phyloP scores from a whole-genome alignment of 2,888 invertebrate species.

The Lasioglossum lativentre region DNA sequence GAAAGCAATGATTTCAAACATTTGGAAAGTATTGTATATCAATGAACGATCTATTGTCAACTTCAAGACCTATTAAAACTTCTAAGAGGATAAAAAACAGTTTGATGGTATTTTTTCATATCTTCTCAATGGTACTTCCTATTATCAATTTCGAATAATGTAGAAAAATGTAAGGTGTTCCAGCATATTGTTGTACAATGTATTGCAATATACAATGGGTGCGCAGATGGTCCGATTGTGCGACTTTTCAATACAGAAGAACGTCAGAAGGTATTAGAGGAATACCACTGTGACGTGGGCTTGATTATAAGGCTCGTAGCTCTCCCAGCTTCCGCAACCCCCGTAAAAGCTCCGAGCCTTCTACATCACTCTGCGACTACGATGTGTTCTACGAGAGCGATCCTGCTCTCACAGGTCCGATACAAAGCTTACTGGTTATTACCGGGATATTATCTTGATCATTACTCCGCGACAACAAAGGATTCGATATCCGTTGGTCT shows the following conservation, averaged over 20 bases:
- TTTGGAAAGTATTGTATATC: background rate
- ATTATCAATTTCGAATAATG: background rate
- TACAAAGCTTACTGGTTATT: conserved; percentile 41
- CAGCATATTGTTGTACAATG: conserved; percentile 56
- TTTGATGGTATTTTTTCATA: background rate
- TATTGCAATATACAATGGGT: conserved; percentile 56
- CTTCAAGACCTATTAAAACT: background rate
- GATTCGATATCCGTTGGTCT: conserved; percentile 55
- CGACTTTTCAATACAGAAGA: conserved; percentile 57
- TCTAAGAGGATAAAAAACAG: background rate
- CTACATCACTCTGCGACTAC: conserved; percentile 37
- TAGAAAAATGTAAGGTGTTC: background rate
- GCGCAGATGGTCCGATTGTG: conserved; percentile 63
- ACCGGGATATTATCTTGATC: conserved; percentile 55
- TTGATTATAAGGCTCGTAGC: conserved; percentile 70
- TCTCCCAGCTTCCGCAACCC: conserved; percentile 18
- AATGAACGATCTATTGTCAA: background rate
- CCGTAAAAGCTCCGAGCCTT: background rate
- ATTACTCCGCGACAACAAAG: conserved; percentile 58
- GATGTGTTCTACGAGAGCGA: conserved; percentile 43
- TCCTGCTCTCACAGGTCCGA: conserved; percentile 43
- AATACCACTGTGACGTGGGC: conserved; percentile 71
- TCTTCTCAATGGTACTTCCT: background rate
- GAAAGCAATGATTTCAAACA: background rate
- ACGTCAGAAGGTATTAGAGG: conserved; percentile 62